Conservation (phyloP, 2,888 invertebrate species). For the Cecidostiba fungosa region DNA sequence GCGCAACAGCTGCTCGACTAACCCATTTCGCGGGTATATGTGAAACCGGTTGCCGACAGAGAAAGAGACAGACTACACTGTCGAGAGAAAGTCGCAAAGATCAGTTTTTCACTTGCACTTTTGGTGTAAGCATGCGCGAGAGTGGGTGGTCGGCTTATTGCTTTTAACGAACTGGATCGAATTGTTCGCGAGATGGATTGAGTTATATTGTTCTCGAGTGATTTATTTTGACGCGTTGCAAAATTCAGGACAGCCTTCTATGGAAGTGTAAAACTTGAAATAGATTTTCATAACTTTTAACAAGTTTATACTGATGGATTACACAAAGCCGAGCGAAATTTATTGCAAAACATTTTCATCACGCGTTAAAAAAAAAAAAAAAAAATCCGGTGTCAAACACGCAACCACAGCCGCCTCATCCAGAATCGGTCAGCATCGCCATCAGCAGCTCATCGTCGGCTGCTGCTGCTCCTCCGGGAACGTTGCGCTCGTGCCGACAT, state of each 20-base stretch:
- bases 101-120: neutral
- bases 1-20: conserved; percentile 39
- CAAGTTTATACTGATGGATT: no score
- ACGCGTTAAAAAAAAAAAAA: neutral
- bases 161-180: conserved; percentile 16
- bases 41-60: neutral
- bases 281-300: neutral
- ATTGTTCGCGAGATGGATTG: neutral
- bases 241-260: neutral
- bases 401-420: neutral
- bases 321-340: no score
- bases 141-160: neutral
- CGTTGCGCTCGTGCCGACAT: conserved; percentile 64
- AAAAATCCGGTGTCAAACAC: neutral
- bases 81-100: neutral
- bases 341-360: neutral
- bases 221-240: neutral
- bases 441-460: conserved; percentile 9
- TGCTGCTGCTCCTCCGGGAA: neutral
- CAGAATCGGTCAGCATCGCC: conserved; percentile 8
- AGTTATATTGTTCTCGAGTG: neutral
- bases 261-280: neutral
- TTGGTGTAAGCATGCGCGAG: neutral
- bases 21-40: conserved; percentile 28
- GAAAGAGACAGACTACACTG: neutral